phyloP scores from a whole-genome alignment of 92 coral and sea anemone species.

The Heliopora coerulea region DNA sequence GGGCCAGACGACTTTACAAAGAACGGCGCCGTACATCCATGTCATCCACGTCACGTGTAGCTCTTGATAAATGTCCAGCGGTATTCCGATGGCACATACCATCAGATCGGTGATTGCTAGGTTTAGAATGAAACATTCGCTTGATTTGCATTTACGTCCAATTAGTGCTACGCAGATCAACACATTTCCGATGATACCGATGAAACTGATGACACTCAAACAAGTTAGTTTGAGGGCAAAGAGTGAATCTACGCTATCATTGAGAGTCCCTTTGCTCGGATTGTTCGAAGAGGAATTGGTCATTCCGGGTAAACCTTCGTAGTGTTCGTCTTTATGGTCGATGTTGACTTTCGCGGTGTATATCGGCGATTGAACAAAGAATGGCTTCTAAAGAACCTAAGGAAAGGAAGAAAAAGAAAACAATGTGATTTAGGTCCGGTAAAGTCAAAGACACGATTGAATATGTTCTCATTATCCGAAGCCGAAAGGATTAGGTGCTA shows the following conservation, averaged over 20 bases:
- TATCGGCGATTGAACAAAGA: too few relatives aligned
- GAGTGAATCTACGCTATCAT: not conserved
- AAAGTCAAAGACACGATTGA: too few relatives aligned
- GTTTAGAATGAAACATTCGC: slow-evolving; percentile 70
- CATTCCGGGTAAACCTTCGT: too few relatives aligned
- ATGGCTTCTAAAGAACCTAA: too few relatives aligned
- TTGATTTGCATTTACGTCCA: slow-evolving; percentile 51
- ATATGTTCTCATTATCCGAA: too few relatives aligned
- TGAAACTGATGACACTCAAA: slow-evolving; percentile 55
- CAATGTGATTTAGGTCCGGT: too few relatives aligned
- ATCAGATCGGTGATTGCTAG: slow-evolving; percentile 61
- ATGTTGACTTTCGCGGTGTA: too few relatives aligned
- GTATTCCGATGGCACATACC: slow-evolving; percentile 44
- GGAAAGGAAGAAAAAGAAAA: too few relatives aligned
- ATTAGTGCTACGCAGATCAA: slow-evolving; percentile 51
- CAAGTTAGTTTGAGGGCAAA: slow-evolving; percentile 46
- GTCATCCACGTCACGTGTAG: slow-evolving; percentile 29
- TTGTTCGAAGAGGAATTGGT: too few relatives aligned
- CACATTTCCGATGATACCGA: slow-evolving; percentile 59
- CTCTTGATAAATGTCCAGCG: slow-evolving; percentile 47
- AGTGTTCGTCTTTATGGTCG: too few relatives aligned
- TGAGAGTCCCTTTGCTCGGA: too few relatives aligned
- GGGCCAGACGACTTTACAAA: slow-evolving; percentile 53
- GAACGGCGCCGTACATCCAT: slow-evolving; percentile 38
- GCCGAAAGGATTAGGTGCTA: too few relatives aligned